Evolutionary conservation across 2,888 invertebrate genomes (phyloP), one percentile per base, ranked within the genome.

Genomic region (Sthenelais limicola): DNA sequence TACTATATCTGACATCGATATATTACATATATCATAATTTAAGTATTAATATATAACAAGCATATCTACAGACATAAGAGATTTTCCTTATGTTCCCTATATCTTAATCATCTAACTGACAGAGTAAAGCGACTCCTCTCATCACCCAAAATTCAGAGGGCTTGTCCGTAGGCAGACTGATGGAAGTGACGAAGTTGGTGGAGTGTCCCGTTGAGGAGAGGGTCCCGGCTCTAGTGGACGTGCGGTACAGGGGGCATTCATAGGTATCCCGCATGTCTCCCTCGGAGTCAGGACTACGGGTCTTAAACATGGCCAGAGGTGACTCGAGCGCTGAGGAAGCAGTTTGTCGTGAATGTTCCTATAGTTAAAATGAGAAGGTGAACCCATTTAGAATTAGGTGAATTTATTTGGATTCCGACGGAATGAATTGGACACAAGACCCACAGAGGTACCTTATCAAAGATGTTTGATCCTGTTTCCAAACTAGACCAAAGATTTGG

Each of bases 121-220:
- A 86, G 12, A 87, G 76, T 74, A 87, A 79, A 4, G 87, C 87
- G 35, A 85, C 84, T 3, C 87, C 87, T 52, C 87, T 79, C 76
- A 86, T 81, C 3, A 86, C 81, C 87, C 87, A 87, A 79, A 85
- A 85, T 43, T 84, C 80, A 0, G 83, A 79, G 0, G 76, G 75
- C 32, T 81, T 79, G 28, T 82, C 76, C 0, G 82, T 82, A 0
- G 86, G 86, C 43, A 88, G 74, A 32, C 79, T 77, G 30, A 88
- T 83, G 15, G 85, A 80, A 1, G 84, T 84, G 3, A 88, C 85
- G 81, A 85, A 87, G 82, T 88, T 87, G 38, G 86, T 87, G 67
- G 86, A 86, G 72, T 84, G 84, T n/a, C 87, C 87, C 18, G 85
- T 87, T 9, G 85, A 84, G 1, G 86, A 86, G 24, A 87, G 81